phyloP scores from a whole-genome alignment of 2,888 invertebrate species.

The Herminia tarsipennalis region DNA sequence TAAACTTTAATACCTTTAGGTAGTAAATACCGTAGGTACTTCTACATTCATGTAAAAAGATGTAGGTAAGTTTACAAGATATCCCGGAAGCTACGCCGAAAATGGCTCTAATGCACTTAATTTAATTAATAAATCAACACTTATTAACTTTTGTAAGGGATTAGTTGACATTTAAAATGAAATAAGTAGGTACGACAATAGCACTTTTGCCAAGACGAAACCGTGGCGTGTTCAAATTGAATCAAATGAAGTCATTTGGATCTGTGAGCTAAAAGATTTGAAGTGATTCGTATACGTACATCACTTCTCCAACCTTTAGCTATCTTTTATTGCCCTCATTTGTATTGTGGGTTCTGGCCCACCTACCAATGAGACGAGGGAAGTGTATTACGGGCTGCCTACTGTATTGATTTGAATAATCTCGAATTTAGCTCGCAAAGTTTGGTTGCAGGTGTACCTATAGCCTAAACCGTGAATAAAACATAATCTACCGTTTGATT shows the following conservation, averaged over 20 bases:
- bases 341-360: conserved; percentile 39
- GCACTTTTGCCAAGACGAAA: too few species aligned
- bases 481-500: conserved; percentile 19
- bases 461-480: conserved; percentile 31
- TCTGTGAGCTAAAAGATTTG: conserved; percentile 40
- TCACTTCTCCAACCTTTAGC: conserved; percentile 38
- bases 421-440: conserved; percentile 20
- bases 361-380: conserved; percentile 25
- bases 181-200: too few species aligned
- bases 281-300: conserved; percentile 43
- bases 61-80: too few species aligned
- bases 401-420: conserved; percentile 44
- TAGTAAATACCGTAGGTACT: too few species aligned
- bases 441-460: conserved; percentile 14
- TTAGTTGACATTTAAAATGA: too few species aligned
- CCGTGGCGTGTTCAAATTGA: background rate
- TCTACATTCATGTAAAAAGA: too few species aligned
- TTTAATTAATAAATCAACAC: too few species aligned
- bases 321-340: conserved; percentile 47
- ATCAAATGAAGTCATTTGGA: conserved; percentile 39
- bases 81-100: too few species aligned
- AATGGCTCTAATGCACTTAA: too few species aligned
- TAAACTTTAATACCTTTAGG: too few species aligned
- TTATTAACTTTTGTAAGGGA: too few species aligned
- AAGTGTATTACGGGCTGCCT: conserved; percentile 21